Base-by-base conservation (phyloP, 2,113 vertebrate species). In the Crotalus viridis region DNA sequence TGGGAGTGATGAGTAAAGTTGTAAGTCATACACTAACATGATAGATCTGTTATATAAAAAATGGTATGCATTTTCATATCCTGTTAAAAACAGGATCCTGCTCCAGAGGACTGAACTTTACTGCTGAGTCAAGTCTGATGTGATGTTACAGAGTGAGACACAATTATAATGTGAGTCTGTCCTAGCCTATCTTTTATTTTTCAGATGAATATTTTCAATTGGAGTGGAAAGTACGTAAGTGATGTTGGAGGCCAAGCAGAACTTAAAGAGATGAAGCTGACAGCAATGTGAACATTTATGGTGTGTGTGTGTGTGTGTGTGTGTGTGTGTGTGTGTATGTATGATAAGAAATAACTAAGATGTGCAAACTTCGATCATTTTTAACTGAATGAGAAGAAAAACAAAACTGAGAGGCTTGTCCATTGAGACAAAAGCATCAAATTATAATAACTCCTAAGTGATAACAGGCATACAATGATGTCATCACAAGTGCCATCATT, bases 61-160 rank as follows among this genome's bases (percentile, higher is more conserved):
- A 51, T 51, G 93, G 51, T 33, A 61, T 90, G 85, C 95, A 91
- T 95, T 87, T 43, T 81, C 39, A 81, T 43, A 43, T 21, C 26
- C 52, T 69, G 22, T 74, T 74, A 54, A 43, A 24, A 52, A 86
- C 54, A 86, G 15, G 52, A 46, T 55, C 39, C 19, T 91, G 13
- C 54, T n/a, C 33, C 19, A 52, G 33, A 85, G 12, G 15, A 52
- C 15, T 51, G 64, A 90, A 90, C 0, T 10, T 61, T 90, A 56
- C 61, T 51, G 52, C 22, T 74, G 89, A 74, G 19, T 12, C 54
- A 52, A 90, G 64, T 9, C 10, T 21, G 17, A 10, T 43, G 22
- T 90, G n/a, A 28, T 51, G 6, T 33, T 33, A 24, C 39, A 90
- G 54, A 51, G 26, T 26, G 5, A 39, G 6, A 33, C 19, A 0